Percentiles rank a stretch among this genome's conserved stretches.
Conservation (phyloP, 2,888 invertebrate species). For the Leptinotarsa haldemani region DNA sequence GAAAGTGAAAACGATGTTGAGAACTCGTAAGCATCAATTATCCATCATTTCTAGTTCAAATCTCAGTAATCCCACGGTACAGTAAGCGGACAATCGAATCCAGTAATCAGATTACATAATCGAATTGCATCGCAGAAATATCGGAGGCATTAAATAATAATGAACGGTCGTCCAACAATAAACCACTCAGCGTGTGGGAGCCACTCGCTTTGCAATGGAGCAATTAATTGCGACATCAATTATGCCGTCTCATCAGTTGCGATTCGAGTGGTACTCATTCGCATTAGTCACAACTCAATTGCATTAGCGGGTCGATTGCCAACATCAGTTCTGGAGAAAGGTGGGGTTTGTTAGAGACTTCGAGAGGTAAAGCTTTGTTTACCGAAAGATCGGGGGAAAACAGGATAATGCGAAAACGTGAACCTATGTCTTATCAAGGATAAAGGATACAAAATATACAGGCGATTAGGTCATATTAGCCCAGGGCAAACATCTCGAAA, state of each 20-base stretch:
- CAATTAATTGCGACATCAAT: slow-evolving; percentile 9
- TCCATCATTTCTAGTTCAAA: background rate
- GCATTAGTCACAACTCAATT: background rate
- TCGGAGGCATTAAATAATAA: slow-evolving; percentile 4
- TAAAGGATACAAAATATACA: no score
- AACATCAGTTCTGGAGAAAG: background rate
- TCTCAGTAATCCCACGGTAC: slow-evolving; percentile 1
- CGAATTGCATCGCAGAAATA: background rate
- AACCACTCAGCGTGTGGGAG: slow-evolving; percentile 1
- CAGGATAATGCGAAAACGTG: no score
- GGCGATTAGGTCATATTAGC: no score
- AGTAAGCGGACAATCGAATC: background rate
- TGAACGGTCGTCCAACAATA: background rate
- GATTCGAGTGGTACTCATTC: background rate
- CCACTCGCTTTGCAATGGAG: background rate
- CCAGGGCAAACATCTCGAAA: no score
- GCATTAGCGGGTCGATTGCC: background rate
- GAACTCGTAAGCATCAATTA: background rate
- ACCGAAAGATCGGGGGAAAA: no score
- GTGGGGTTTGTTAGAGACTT: background rate
- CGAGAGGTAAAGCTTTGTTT: no score
- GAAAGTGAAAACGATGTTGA: background rate
- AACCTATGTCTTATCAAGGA: no score
- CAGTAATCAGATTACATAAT: background rate
- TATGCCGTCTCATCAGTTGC: slow-evolving; percentile 5